Base-by-base conservation (phyloP, 1,140 invertebrate genomes). In the Lasaia peninsularis region DNA sequence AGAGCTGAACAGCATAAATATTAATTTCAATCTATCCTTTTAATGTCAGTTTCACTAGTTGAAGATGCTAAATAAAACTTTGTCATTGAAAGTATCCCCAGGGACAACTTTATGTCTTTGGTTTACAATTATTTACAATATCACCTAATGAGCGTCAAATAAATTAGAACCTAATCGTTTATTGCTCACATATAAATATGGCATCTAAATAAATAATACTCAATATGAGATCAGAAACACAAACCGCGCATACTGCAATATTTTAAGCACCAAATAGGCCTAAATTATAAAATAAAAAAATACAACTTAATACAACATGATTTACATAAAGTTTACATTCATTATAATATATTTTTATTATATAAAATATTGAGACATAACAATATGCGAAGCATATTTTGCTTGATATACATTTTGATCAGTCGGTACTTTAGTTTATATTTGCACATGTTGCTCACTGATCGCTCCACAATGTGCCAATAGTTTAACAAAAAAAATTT, bases 321-420 rank as follows among this genome's bases (percentile, higher is more conserved):
- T 66, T 72, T 65, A 72, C 59, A 64, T 73, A 68, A 28, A 52
- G 62, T 66, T 65, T 74, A 75, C 61, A 71, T 72, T 63, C 65
- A 67, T 68, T 68, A 73, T 71, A 65, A 72, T 73, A 71, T 79
- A 71, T 66, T 66, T 77, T 77, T 62, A 70, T 65, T 62, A 87
- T n/a, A n/a, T 86, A 87, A 87, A 87, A 86, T 86, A 86, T 87
- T 75, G 76, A 88, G 78, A 83, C 62, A 79, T 86, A 88, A 88
- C 85, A 88, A 79, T 84, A 80, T 87, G 84, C 80, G 76, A 80
- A 84, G 78, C 81, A 40, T 40, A 55, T 55, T 28, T 40, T 14
- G 21, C 21, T 54, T 24, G 34, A 35, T 55, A 40, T 77, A 80
- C 73, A 71, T 80, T 81, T 74, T 54, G 74, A 85, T 83, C 80